A percentile compares a stretch with the other conserved stretches of the same genome.
phyloP scores from a whole-genome alignment of 2,113 vertebrate species.

The Sinocyclocheilus anshuiensis region DNA sequence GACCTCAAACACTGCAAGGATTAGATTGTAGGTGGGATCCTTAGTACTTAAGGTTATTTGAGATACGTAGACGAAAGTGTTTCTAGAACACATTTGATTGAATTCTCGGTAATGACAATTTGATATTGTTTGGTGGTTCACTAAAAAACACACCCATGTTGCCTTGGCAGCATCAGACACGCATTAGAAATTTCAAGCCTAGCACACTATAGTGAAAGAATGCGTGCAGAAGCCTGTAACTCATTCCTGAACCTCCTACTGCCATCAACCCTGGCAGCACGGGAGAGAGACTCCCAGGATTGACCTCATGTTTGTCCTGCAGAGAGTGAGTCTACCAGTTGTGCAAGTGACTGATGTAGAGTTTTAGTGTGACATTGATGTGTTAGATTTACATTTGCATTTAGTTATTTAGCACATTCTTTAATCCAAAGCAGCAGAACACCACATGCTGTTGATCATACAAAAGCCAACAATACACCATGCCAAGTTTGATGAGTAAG shows the following conservation, averaged over 20 bases:
- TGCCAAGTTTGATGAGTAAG: not conserved
- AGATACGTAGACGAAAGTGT: not conserved
- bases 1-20: not conserved
- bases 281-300: not conserved
- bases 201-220: conserved; percentile 24
- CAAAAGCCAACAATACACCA: not conserved
- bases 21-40: no score
- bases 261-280: conserved; percentile 31
- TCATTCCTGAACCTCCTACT: conserved; percentile 48
- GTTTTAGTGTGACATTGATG: not conserved
- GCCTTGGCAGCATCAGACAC: not conserved
- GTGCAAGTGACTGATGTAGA: not conserved
- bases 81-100: not conserved
- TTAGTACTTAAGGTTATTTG: not conserved
- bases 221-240: conserved; percentile 40
- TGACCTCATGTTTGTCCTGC: conserved; percentile 36
- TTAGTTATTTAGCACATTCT: not conserved
- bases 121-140: not conserved
- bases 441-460: conserved; percentile 4
- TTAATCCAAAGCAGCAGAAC: not conserved
- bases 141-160: conserved; percentile 4
- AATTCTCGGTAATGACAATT: not conserved
- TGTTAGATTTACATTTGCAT: not conserved
- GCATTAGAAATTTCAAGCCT: not conserved
- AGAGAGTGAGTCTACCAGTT: not conserved